Evolutionary conservation across 2,113 vertebrate genomes (phyloP).

Genomic region (Charina bottae): DNA sequence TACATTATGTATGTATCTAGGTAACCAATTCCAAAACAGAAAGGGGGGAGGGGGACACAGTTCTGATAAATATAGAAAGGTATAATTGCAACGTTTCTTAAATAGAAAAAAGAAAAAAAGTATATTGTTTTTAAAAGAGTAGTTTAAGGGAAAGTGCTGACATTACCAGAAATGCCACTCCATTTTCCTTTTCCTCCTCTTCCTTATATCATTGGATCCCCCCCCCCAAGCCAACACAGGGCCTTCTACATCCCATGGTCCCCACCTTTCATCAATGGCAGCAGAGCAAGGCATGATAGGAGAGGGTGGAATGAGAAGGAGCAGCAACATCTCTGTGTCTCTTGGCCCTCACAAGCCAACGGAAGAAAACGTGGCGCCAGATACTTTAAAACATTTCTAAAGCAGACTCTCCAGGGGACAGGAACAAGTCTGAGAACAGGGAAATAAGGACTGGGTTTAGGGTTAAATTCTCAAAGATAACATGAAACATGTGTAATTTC

Average conservation of each 20-base stretch:
- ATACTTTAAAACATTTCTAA: too few relatives aligned
- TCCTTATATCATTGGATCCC: too few relatives aligned
- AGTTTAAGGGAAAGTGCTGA: neutral
- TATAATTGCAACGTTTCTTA: neutral
- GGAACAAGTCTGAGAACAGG: too few relatives aligned
- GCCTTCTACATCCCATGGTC: too few relatives aligned
- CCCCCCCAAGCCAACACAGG: too few relatives aligned
- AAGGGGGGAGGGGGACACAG: neutral
- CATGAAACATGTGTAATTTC: too few relatives aligned
- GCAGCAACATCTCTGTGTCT: neutral
- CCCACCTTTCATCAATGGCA: too few relatives aligned
- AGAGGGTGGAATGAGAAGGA: neutral
- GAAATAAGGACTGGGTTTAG: too few relatives aligned
- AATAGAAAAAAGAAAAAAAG: neutral
- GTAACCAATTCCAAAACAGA: neutral
- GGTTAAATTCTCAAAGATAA: too few relatives aligned
- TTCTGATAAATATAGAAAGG: constrained; percentile 1
- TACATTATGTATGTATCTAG: constrained; percentile 4
- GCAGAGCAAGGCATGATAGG: too few relatives aligned
- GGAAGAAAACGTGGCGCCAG: too few relatives aligned
- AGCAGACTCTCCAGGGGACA: too few relatives aligned
- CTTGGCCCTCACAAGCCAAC: neutral
- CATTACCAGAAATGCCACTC: neutral
- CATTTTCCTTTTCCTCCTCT: neutral
- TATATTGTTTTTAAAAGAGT: neutral